Percentiles rank a stretch among this genome's conserved stretches.
Evolutionary conservation across 2,888 invertebrate species (phyloP).

Genomic region (Pantelozetes paolii): DNA sequence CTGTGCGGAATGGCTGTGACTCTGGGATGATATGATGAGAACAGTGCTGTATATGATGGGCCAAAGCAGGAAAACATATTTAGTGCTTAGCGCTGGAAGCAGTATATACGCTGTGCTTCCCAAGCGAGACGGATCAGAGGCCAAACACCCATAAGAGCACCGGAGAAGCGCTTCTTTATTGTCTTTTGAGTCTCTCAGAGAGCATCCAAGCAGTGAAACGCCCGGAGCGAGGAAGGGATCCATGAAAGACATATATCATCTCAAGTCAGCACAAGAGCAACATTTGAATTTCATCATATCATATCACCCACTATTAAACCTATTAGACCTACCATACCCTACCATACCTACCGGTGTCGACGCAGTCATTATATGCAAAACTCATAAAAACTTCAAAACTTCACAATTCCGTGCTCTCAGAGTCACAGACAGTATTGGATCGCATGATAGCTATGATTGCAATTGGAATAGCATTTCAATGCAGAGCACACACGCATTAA

Average conservation of each 20-base stretch:
- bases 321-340: neutral
- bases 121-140: conserved; percentile 32
- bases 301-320: conserved; percentile 30
- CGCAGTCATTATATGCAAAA: conserved; percentile 21
- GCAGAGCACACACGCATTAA: conserved; percentile 11
- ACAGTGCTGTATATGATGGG: conserved; percentile 22
- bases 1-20: neutral
- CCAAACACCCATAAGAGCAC: conserved; percentile 20
- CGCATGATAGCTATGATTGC: neutral
- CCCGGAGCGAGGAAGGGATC: conserved; percentile 34
- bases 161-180: conserved; percentile 9
- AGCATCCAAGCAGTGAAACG: conserved; percentile 35
- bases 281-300: conserved; percentile 12
- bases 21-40: conserved; percentile 23
- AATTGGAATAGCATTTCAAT: neutral
- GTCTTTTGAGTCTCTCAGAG: conserved; percentile 10
- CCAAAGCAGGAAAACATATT: conserved; percentile 35
- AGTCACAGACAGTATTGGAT: conserved; percentile 14
- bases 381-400: conserved; percentile 30
- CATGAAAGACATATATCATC: conserved; percentile 28
- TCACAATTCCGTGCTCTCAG: conserved; percentile 33
- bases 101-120: conserved; percentile 28
- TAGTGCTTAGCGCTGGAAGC: conserved; percentile 30
- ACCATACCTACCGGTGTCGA: neutral
- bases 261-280: conserved; percentile 2